phyloP scores from a whole-genome alignment of 2,797 vertebrate genomes.

The Ispidina picta region DNA sequence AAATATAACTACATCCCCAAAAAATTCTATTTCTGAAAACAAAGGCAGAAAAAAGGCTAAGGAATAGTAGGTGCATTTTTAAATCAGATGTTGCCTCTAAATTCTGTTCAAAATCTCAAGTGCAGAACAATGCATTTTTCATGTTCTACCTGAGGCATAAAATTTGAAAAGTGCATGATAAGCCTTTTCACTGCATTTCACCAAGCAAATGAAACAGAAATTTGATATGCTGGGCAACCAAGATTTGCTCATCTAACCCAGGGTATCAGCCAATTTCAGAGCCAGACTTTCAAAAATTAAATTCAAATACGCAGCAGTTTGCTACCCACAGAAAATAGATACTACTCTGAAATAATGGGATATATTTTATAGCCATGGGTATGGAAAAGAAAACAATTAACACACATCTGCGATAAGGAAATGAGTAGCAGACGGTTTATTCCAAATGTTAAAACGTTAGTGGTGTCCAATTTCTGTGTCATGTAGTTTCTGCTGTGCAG shows the following conservation, averaged over 20 bases:
- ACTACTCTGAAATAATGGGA: conserved; percentile 55
- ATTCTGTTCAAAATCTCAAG: conserved; percentile 54
- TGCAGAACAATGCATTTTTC: conserved; percentile 53
- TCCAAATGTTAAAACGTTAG: conserved; percentile 63
- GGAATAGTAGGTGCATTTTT: conserved; percentile 21
- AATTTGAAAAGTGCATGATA: conserved; percentile 36
- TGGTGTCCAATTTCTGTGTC: conserved; percentile 66
- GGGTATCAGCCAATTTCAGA: conserved; percentile 37
- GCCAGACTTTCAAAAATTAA: conserved; percentile 41
- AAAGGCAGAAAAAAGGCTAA: conserved; percentile 27
- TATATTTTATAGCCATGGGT: conserved; percentile 53
- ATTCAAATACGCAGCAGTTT: conserved; percentile 54
- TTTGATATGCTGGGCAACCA: conserved; percentile 10
- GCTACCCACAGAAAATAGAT: conserved; percentile 38
- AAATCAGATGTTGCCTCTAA: conserved; percentile 37
- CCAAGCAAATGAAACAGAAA: conserved; percentile 19
- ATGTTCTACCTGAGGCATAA: conserved; percentile 41
- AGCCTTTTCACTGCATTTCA: conserved; percentile 23
- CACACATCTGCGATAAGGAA: conserved; percentile 68
- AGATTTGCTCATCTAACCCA: conserved; percentile 17
- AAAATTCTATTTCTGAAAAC: conserved; percentile 38
- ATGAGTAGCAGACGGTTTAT: conserved; percentile 50
- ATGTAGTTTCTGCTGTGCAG: conserved; percentile 58
- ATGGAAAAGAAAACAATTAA: conserved; percentile 72
- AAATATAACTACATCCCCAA: neutral